Percentiles rank a stretch among this genome's conserved stretches.
These are phyloP conservation scores for Ptilodon capucinus DNA, from an alignment of 2,888 invertebrate genomes.

Conservation along the genomic window DNA sequence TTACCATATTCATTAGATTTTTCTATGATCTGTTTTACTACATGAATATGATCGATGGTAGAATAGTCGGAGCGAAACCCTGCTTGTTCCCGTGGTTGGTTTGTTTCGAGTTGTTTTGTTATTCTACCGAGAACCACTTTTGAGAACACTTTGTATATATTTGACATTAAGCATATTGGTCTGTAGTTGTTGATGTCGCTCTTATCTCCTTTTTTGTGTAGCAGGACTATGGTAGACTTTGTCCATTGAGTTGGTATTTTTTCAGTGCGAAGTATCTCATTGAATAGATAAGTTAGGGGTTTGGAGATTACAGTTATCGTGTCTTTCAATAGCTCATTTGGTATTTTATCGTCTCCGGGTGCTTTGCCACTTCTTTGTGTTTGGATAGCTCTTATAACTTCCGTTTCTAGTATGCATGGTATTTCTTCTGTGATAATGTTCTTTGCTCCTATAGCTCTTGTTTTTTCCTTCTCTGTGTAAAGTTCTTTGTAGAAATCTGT, in stretches of 20 bases:
- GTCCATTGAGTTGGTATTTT: conserved; percentile 19
- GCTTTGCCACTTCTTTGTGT: conserved; percentile 7
- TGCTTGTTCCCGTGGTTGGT: conserved; percentile 31
- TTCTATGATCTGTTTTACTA: conserved; percentile 14
- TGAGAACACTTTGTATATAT: conserved; percentile 29
- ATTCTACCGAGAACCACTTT: conserved; percentile 22
- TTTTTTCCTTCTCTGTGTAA: neutral
- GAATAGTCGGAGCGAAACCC: conserved; percentile 19
- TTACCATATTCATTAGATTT: conserved; percentile 4
- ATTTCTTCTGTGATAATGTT: too few relatives aligned
- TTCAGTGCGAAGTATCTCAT: conserved; percentile 14
- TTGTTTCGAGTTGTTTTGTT: conserved; percentile 14
- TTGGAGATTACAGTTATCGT: neutral
- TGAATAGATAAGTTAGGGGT: conserved; percentile 15
- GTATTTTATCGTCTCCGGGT: conserved; percentile 8
- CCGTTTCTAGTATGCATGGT: neutral
- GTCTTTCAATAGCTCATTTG: conserved; percentile 10
- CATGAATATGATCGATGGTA: conserved; percentile 17
- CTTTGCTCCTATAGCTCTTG: neutral
- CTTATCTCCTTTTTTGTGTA: conserved; percentile 25
- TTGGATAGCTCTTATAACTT: conserved; percentile 7
- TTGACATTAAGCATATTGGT: conserved; percentile 25
- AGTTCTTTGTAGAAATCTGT: conserved; percentile 1
- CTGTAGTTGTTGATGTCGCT: conserved; percentile 24
- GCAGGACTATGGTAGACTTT: conserved; percentile 11